phyloP scores from a whole-genome alignment of 2,888 invertebrate genomes.

The Galerucella nymphaeae region DNA sequence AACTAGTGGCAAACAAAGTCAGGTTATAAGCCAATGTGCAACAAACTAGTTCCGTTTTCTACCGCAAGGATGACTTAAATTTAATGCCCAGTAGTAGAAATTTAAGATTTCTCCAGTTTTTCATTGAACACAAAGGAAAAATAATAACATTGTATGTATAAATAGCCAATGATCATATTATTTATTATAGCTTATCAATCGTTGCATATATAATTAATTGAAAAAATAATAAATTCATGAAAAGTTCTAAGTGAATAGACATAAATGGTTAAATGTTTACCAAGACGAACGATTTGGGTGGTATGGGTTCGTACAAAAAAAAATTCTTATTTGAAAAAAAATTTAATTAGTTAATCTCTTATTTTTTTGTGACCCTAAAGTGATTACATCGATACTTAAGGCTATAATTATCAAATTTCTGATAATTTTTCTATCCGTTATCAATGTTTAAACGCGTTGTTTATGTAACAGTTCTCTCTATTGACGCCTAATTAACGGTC shows the following conservation, averaged over 20 bases:
- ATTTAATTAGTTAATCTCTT: slow-evolving; percentile 4
- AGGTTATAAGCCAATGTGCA: no score
- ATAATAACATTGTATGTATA: no score
- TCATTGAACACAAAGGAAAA: no score
- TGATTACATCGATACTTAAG: neutral
- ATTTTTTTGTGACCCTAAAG: neutral
- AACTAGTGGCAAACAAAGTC: no score
- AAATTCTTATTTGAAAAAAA: neutral
- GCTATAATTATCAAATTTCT: neutral
- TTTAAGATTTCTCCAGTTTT: no score
- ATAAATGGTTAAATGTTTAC: no score
- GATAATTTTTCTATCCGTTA: neutral
- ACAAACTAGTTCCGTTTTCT: no score
- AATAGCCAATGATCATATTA: neutral
- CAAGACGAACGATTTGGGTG: neutral
- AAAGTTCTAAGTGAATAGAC: neutral
- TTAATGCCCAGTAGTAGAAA: no score
- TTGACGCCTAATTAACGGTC: neutral
- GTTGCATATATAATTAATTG: neutral
- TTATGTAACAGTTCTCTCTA: neutral
- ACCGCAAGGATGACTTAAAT: no score
- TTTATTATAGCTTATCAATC: neutral
- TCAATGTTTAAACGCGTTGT: neutral
- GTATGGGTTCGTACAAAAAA: neutral
- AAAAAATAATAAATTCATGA: neutral